A percentile compares a stretch with the other conserved stretches of the same genome.
Evolutionary conservation across 2,797 vertebrate species (phyloP).

Genomic region (Falco naumanni): DNA sequence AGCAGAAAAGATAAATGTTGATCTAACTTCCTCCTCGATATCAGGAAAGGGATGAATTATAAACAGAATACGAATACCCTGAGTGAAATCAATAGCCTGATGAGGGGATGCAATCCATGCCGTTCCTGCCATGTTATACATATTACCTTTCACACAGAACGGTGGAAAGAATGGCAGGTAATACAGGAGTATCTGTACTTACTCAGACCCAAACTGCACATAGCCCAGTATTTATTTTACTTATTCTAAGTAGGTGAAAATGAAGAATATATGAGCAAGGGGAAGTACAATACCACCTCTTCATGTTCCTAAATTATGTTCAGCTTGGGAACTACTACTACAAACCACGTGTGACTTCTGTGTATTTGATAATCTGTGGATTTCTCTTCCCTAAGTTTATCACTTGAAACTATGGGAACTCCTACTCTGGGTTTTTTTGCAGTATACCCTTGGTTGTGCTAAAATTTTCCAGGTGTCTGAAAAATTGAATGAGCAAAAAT

Average conservation of each 20-base stretch:
- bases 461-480: background rate
- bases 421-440: rapidly evolving
- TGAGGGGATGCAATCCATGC: background rate
- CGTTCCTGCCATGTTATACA: rapidly evolving
- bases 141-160: background rate
- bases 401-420: background rate
- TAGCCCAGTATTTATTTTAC: background rate
- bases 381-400: background rate
- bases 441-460: background rate
- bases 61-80: background rate
- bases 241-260: background rate
- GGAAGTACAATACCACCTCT: background rate
- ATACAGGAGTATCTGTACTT: background rate
- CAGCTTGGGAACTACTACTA: background rate
- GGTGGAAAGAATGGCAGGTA: background rate
- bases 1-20: background rate
- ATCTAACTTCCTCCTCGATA: background rate
- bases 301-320: background rate
- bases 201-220: background rate
- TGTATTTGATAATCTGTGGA: background rate
- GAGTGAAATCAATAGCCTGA: background rate
- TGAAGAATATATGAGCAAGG: background rate
- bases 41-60: background rate
- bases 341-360: background rate
- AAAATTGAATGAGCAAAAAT: background rate